Evolutionary conservation across 1,140 invertebrate species (phyloP), one percentile per base, ranked within the genome.

Genomic region (Drosophila pseudoobscura): DNA sequence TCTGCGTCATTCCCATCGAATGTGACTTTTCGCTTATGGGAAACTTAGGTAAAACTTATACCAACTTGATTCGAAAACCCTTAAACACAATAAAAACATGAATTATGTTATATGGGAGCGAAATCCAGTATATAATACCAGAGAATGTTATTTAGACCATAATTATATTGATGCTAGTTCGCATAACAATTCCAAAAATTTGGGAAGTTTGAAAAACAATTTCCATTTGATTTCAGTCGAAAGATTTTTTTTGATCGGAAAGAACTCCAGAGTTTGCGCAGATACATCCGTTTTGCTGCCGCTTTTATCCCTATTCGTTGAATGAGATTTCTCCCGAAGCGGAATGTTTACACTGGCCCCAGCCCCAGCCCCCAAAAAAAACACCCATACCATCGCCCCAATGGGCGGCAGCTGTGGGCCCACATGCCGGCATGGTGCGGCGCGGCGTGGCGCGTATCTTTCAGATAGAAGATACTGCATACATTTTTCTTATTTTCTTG

Each of bases 401-500:
- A 24, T 58, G 35, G 35, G 46, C 3, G 31, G 31, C 31, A 35
- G 35, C 35, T 71, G 66, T 71, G 66, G 66, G 66, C 66, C 66
- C 55, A 26, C 11, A 39, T 47, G 43, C 35, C 35, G 35, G 31
- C 31, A 31, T 31, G 29, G 31, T 8, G 35, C 35, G 35, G 35
- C 11, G 35, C 26, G 60, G 31, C 31, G 35, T 11, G 35, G 35
- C 11, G 35, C 26, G 60, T 53, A 78, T 72, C 75, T 65, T 59
- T 56, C 22, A 41, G 47, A 51, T 52, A 17, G 47, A 47, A 52
- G 50, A 70, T 53, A 54, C 55, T 45, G 45, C 60, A 59, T 75
- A 71, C 57, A 59, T 64, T 75, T 73, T 72, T 72, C 45, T 56
- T 45, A 20, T 68, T 26, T 73, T 60, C 44, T 35, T 69, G 70